Conservation (phyloP, 2,888 invertebrate genomes). For the Epirrita christyi region DNA sequence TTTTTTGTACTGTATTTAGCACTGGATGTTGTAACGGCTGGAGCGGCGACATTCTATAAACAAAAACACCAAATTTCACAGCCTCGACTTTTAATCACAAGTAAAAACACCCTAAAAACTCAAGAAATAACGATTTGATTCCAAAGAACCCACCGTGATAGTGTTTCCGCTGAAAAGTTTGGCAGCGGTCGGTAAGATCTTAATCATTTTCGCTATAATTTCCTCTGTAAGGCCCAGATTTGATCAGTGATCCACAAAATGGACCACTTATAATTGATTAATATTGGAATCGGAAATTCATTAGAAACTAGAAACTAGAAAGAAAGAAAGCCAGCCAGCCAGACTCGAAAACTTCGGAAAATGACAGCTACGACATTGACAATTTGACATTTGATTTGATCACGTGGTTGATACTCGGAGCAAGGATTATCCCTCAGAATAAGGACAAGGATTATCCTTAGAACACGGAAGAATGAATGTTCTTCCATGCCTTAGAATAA, state of each 20-base stretch:
- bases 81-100: slow-evolving; percentile 9
- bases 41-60: slow-evolving; percentile 71
- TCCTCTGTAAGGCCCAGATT: slow-evolving; percentile 70
- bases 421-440: too few relatives aligned
- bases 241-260: slow-evolving; percentile 53
- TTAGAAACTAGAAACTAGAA: neutral
- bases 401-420: slow-evolving; percentile 10
- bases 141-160: slow-evolving; percentile 58
- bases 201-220: slow-evolving; percentile 69
- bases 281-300: neutral
- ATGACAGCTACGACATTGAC: slow-evolving; percentile 33
- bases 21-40: slow-evolving; percentile 64
- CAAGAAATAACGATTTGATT: slow-evolving; percentile 7
- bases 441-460: too few relatives aligned
- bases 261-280: slow-evolving; percentile 49
- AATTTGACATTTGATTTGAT: slow-evolving; percentile 34
- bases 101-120: slow-evolving; percentile 12
- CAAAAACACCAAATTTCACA: slow-evolving; percentile 21
- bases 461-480: too few relatives aligned
- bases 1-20: slow-evolving; percentile 85
- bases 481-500: too few relatives aligned
- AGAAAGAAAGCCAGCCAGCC: too few relatives aligned
- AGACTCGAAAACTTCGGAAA: neutral
- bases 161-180: slow-evolving; percentile 65
- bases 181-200: slow-evolving; percentile 67